Base-by-base conservation (phyloP, 2,888 invertebrate species). In the Drosophila planitibia region DNA sequence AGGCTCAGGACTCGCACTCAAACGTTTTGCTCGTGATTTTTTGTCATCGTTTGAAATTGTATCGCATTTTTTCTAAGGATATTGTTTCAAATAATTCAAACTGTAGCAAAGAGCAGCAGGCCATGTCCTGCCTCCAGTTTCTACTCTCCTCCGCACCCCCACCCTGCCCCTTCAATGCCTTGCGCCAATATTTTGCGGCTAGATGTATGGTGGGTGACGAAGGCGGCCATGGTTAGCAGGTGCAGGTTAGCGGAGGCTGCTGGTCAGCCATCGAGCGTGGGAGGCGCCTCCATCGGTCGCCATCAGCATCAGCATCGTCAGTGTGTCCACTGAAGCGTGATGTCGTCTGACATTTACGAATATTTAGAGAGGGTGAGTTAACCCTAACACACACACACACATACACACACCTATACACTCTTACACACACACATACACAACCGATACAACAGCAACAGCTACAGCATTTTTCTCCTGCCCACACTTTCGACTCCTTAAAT, bases 11-110 rank as follows among this genome's bases (percentile, higher is more conserved):
- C 59, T n/a, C 39, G 12, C 54, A 35, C 37, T 35, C 6, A 39
- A 30, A 12, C 33, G 19, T 51, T 35, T 37, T 66, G 53, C 52
- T 79, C 66, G 79, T 76, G 69, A 80, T 89, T 86, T 89, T 87
- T 81, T 44, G 65, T 74, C 89, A 81, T 75, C 83, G 85, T 85
- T 82, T 87, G 80, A 84, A 86, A 83, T 80, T 86, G 89, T 90
- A 83, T 87, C 76, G 85, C 85, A 79, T 81, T 86, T 90, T 89
- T 89, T 85, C 78, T 55, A 79, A 85, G 80, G 83, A 87, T 91
- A 90, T 91, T 91, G 90, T 90, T 88, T 88, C 91, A 88, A 88
- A 88, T 88, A 91, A 91, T 91, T 91, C 89, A 85, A 91, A 80
- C 81, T 81, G 72, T 75, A 68, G 79, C 82, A 60, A 59, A 60